A percentile compares a stretch with the other conserved stretches of the same genome.
phyloP scores from a whole-genome alignment of 2,888 invertebrate species.

The Lampropteryx suffumata region DNA sequence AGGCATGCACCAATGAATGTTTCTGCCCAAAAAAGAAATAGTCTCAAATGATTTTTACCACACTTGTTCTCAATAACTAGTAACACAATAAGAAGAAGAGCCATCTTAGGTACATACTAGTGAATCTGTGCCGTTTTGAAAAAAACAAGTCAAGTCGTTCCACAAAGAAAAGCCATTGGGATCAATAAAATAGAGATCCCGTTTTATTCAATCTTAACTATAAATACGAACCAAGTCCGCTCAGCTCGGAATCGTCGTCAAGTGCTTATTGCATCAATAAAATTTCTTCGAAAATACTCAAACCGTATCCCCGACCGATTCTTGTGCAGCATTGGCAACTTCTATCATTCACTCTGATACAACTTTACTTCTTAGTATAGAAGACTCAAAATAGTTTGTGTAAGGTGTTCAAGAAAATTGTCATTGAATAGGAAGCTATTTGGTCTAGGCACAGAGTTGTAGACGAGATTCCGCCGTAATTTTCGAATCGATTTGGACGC shows the following conservation, averaged over 20 bases:
- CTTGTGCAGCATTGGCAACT: slow-evolving; percentile 37
- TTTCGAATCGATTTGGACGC: slow-evolving; percentile 49
- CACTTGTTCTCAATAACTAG: no score
- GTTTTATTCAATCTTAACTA: slow-evolving; percentile 20
- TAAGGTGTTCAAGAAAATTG: neutral
- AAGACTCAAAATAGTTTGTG: slow-evolving; percentile 28
- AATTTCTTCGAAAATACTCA: slow-evolving; percentile 60
- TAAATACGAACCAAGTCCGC: slow-evolving; percentile 22
- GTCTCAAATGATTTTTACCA: no score
- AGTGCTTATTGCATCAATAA: slow-evolving; percentile 73
- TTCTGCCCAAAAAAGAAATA: no score
- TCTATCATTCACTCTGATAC: neutral
- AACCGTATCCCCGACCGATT: slow-evolving; percentile 55
- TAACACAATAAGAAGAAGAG: no score
- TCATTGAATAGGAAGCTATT: slow-evolving; percentile 37
- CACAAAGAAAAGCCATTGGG: neutral
- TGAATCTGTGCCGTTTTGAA: no score
- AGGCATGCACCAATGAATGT: no score
- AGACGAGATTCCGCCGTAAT: slow-evolving; percentile 47
- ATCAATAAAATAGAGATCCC: slow-evolving; percentile 14
- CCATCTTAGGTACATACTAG: no score
- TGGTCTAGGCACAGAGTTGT: slow-evolving; percentile 44
- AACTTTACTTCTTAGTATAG: slow-evolving; percentile 15
- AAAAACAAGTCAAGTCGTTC: slow-evolving; percentile 1
- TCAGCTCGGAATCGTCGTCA: slow-evolving; percentile 42